Percentiles rank a stretch among this genome's conserved stretches.
Evolutionary conservation across 1,140 invertebrate genomes (phyloP).

Genomic region (Cydia fagiglandana): DNA sequence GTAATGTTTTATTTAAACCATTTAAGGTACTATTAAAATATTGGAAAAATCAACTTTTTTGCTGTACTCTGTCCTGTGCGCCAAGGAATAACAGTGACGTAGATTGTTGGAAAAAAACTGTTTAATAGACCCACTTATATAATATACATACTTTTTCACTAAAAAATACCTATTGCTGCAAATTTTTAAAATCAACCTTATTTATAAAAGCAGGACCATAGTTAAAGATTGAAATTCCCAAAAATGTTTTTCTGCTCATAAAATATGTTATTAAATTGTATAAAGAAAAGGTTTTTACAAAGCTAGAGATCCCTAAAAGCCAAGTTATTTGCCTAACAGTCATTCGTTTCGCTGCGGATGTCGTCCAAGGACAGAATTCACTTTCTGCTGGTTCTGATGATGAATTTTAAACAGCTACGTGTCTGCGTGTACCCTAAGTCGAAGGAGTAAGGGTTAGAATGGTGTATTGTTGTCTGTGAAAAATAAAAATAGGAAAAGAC

Average conservation of each 20-base stretch:
- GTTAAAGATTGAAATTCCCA: not conserved
- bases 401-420: conserved; percentile 42
- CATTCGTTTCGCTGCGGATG: conserved; percentile 75
- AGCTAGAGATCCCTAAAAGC: conserved; percentile 13
- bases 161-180: too few species aligned
- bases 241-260: not conserved
- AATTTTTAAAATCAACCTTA: not conserved
- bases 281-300: not conserved
- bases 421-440: not conserved
- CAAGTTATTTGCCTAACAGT: conserved; percentile 24
- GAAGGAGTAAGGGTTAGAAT: not conserved
- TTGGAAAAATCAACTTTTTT: too few species aligned
- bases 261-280: not conserved
- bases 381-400: conserved; percentile 59
- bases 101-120: too few species aligned
- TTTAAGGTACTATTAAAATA: too few species aligned
- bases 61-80: too few species aligned
- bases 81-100: too few species aligned
- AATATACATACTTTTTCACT: too few species aligned
- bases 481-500: not conserved
- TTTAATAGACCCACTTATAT: too few species aligned
- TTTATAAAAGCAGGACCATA: not conserved
- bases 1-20: too few species aligned
- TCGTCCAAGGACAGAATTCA: conserved; percentile 72
- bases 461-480: not conserved